Base-by-base conservation (phyloP, 2,888 invertebrate species). In the Heterodera filipjevi region DNA sequence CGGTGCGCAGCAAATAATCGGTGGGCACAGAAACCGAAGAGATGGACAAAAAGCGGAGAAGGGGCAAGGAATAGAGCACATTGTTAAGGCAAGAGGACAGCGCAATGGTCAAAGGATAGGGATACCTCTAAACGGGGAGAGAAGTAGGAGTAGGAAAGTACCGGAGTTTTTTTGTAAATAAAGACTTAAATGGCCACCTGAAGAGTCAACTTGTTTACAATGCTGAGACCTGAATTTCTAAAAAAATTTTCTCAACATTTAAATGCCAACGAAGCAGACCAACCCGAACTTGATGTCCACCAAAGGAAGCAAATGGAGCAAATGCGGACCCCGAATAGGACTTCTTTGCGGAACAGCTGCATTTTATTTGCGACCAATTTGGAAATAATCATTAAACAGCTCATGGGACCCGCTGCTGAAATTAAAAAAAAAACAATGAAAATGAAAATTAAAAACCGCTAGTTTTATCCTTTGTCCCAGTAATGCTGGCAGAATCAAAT, bases 31-130 rank as follows among this genome's bases (percentile, higher is more conserved):
- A 46, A 1, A 84, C 76, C 35, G 85, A 73, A 30, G 73, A 64
- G 30, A 84, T 81, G 59, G 80, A 76, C 44, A 82, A 66, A n/a
- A 79, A 70, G 32, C 75, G 44, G 27, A 84, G 66, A 8, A 86
- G 44, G 10, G 86, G 86, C 10, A 81, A 75, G 2, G 86, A 80
- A 30, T 80, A 82, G 12, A 87, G 71, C 3, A 85, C 86, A 66
- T 83, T 86, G 66, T 82, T 81, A 49, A 86, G 79, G 30, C 86
- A 82, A 70, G 81, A 82, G n/a, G 84, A 84, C 2, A 86, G 77
- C 1, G 87, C 84, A 32, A 86, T 77, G 3, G 86, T 87, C 33
- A 86, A 78, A 8, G 86, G 87, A 68, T 82, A 86, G 22, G 87
- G 83, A 71, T 85, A 87, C 33, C 71, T 76, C 86, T 86, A 49